Base-by-base conservation (phyloP, 2,888 invertebrate species). In the Aphrophora alni region DNA sequence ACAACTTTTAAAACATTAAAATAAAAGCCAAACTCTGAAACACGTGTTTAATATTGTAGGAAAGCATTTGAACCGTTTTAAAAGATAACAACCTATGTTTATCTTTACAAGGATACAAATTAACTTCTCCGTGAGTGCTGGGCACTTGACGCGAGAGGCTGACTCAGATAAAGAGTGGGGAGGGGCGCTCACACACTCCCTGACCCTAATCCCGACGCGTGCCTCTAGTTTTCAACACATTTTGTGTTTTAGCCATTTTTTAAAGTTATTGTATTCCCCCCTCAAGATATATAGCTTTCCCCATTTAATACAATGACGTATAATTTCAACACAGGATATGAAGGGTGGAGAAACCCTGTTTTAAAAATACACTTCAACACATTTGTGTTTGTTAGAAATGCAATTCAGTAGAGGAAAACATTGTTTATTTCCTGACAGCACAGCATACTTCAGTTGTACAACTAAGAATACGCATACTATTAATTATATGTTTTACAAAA, bases 41-140 rank as follows among this genome's bases (percentile, higher is more conserved):
- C 59, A 59, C n/a, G 59, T 59, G 59, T 59, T 44, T 59, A 7
- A 59, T 59, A 59, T 5, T 59, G 12, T 59, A 59, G 4, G n/a
- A 7, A 59, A 59, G 21, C 21, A 59, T 14, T 44, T 44, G 44
- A 21, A 59, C 21, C 21, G 59, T 21, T 1, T n/a, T 4, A 21
- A 59, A 59, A 59, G 59, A 21, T 21, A 59, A n/a, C 59, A 59
- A 59, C 7, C 21, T 21, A 21, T 59, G 59, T 59, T n/a, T 59
- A 59, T 59, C 59, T 59, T 59, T 59, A 59, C 59, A 59, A 59
- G 59, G 59, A 59, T 59, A 59, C 59, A 59, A 59, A 59, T 59
- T 59, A 59, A 59, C 59, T 44, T 14, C 44, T 59, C 21, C 1
- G 59, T 59, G 14, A 59, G 59, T 21, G 59, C 21, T n/a, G n/a